Percentiles rank a stretch among this genome's conserved stretches.
These are phyloP conservation scores for Molorchus minor DNA, from an alignment of 2,888 invertebrate species.

Conservation along the genomic window DNA sequence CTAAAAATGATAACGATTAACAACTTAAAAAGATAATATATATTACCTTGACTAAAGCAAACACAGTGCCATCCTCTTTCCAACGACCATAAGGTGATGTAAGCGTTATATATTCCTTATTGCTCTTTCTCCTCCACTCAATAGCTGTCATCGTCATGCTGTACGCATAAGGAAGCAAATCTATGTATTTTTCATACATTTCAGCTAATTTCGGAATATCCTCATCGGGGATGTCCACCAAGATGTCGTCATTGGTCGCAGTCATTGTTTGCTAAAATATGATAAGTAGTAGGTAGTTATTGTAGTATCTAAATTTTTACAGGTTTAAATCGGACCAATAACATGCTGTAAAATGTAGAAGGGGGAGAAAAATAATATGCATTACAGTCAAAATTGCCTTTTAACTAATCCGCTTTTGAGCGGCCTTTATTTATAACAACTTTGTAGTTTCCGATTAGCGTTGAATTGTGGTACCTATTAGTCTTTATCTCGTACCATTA, in stretches of 20 bases:
- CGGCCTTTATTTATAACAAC: too few relatives aligned
- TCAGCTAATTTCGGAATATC: conserved; percentile 22
- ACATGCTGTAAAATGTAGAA: too few relatives aligned
- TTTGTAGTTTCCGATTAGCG: too few relatives aligned
- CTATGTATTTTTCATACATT: conserved; percentile 17
- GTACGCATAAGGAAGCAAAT: conserved; percentile 21
- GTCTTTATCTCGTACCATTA: too few relatives aligned
- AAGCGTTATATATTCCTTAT: conserved; percentile 3
- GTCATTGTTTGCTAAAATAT: neutral
- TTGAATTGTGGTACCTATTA: too few relatives aligned
- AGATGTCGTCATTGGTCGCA: conserved; percentile 8
- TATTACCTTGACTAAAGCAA: conserved; percentile 14
- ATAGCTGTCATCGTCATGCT: conserved; percentile 13
- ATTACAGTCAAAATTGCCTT: too few relatives aligned
- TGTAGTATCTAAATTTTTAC: too few relatives aligned
- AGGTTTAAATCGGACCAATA: too few relatives aligned
- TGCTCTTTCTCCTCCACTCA: conserved; percentile 8
- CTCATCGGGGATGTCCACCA: conserved; percentile 20
- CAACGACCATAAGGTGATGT: conserved; percentile 18
- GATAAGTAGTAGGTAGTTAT: neutral
- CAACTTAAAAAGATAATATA: too few relatives aligned
- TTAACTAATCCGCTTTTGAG: too few relatives aligned
- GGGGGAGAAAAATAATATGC: too few relatives aligned
- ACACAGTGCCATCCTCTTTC: conserved; percentile 20
- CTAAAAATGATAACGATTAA: too few relatives aligned